A percentile compares a stretch with the other conserved stretches of the same genome.
Conservation (phyloP, 2,113 vertebrate genomes). For the Prochilodus magdalenae region DNA sequence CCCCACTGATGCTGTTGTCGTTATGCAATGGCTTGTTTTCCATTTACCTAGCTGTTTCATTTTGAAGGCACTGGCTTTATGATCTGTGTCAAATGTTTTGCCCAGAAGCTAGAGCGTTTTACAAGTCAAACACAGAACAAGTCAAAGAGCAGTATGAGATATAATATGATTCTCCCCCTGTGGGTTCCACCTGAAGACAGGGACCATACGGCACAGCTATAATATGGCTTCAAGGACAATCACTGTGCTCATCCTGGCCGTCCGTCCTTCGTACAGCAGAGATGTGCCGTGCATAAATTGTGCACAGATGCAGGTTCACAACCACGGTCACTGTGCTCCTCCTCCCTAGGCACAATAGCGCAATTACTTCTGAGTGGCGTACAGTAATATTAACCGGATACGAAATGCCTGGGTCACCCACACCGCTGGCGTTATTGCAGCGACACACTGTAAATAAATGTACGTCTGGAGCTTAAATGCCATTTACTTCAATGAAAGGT, state of each 20-base stretch:
- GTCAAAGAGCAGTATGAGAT: neutral
- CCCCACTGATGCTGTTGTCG: neutral
- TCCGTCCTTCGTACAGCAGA: slow-evolving; percentile 15
- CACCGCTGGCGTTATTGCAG: neutral
- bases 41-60: neutral
- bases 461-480: neutral
- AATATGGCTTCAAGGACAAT: slow-evolving; percentile 14
- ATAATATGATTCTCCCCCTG: neutral
- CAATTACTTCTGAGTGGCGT: neutral
- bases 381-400: neutral
- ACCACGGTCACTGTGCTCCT: neutral
- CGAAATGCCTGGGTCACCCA: neutral
- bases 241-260: slow-evolving; percentile 4
- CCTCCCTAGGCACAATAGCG: too few species aligned
- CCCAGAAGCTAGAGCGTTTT: neutral
- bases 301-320: slow-evolving; percentile 33
- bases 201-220: slow-evolving; percentile 24
- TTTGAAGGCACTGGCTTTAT: neutral
- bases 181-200: neutral
- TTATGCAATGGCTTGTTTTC: neutral
- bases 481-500: neutral
- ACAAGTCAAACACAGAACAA: neutral
- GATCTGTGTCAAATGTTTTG: neutral
- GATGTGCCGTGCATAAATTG: neutral
- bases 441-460: neutral